Evolutionary conservation across 2,797 vertebrate genomes (phyloP).

Genomic region (Myotis pilosus): DNA sequence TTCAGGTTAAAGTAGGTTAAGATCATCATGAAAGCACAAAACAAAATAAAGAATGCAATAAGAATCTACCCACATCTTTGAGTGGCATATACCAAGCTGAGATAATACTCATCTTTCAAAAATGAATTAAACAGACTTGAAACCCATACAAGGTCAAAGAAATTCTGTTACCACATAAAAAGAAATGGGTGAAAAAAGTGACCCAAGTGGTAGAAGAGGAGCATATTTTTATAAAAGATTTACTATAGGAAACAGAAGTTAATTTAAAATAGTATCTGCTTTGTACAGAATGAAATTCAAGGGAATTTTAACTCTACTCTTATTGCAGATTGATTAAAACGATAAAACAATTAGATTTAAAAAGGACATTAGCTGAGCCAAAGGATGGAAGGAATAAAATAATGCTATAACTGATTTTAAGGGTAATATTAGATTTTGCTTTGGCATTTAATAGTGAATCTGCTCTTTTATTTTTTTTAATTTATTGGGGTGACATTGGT

Average conservation of each 20-base stretch:
- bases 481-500: too few relatives aligned
- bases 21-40: neutral
- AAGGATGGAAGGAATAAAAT: neutral
- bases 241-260: conserved; percentile 24
- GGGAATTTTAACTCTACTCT: neutral
- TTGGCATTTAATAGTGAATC: conserved; percentile 33
- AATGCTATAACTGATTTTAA: conserved; percentile 19
- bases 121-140: conserved; percentile 13
- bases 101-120: conserved; percentile 3
- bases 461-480: neutral
- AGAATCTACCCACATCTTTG: neutral
- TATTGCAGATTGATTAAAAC: conserved; percentile 10
- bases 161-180: conserved; percentile 7
- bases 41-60: neutral
- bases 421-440: neutral
- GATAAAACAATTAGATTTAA: conserved; percentile 28
- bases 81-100: neutral
- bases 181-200: neutral
- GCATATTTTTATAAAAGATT: conserved; percentile 34
- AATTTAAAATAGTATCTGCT: conserved; percentile 51
- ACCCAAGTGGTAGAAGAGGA: neutral
- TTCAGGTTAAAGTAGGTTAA: conserved; percentile 4
- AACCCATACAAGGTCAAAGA: conserved; percentile 26
- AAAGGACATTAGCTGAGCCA: neutral
- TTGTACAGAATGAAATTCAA: conserved; percentile 32